Conservation (phyloP, 2,797 vertebrate genomes). For the Apogon hyalosoma region DNA sequence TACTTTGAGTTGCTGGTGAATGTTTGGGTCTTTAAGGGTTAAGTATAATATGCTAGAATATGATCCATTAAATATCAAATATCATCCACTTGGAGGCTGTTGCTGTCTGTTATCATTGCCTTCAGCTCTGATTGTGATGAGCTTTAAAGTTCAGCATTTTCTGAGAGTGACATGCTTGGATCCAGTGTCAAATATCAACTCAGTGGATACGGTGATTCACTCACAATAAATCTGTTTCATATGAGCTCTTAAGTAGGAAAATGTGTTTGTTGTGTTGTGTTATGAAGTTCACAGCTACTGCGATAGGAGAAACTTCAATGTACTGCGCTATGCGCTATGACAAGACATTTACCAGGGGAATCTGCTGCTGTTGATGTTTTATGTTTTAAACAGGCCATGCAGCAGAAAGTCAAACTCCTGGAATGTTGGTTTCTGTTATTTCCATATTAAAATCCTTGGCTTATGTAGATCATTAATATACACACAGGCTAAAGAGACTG, state of each 20-base stretch:
- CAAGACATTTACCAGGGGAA: constrained; percentile 6
- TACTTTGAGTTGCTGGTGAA: too few species aligned
- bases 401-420: background rate
- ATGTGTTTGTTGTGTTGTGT: constrained; percentile 42
- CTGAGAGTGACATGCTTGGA: constrained; percentile 37
- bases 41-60: too few species aligned
- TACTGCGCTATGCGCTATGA: background rate
- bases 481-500: background rate
- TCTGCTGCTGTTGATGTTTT: background rate
- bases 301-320: constrained; percentile 7
- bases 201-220: background rate
- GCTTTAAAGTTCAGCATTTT: constrained; percentile 35
- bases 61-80: constrained; percentile 9
- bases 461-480: too few species aligned
- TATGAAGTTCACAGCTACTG: background rate
- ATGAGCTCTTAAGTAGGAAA: constrained; percentile 44
- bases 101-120: constrained; percentile 28
- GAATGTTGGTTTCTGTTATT: too few species aligned
- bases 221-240: constrained; percentile 34
- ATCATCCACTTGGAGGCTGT: constrained; percentile 40
- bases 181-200: constrained; percentile 30
- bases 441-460: too few species aligned
- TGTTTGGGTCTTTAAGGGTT: too few species aligned
- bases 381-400: too few species aligned
- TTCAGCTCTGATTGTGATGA: constrained; percentile 37